These are phyloP conservation scores for Palythoa heliodiscus DNA, from an alignment of 92 coral and sea anemone genomes.

Conservation along the genomic window DNA sequence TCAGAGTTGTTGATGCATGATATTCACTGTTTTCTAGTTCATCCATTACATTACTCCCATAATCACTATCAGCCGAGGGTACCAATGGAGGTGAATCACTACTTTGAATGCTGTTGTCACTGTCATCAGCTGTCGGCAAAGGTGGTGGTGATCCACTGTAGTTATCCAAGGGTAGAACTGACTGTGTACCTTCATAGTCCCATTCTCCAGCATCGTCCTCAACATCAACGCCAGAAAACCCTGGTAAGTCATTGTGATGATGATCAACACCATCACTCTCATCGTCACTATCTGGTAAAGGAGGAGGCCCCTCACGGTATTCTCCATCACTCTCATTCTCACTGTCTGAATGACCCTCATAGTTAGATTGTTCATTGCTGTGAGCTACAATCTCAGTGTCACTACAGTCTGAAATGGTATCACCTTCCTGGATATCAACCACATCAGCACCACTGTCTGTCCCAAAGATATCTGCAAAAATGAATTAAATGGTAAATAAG, in stretches of 20 bases:
- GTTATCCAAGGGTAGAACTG: neutral
- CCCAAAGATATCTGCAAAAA: constrained; percentile 86
- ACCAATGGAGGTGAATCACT: constrained; percentile 14
- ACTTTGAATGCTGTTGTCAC: constrained; percentile 12
- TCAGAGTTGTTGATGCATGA: neutral
- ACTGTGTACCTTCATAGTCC: constrained; percentile 29
- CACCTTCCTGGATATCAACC: constrained; percentile 88
- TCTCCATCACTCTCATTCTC: constrained; percentile 65
- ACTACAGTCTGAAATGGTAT: constrained; percentile 83
- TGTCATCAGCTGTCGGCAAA: constrained; percentile 34
- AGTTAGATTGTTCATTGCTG: constrained; percentile 69
- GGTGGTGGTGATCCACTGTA: constrained; percentile 26
- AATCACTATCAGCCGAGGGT: constrained; percentile 30
- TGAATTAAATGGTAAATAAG: neutral
- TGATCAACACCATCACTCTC: constrained; percentile 59
- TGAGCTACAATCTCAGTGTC: constrained; percentile 92
- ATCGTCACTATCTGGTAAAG: constrained; percentile 70
- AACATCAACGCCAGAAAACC: constrained; percentile 18
- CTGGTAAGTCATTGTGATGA: constrained; percentile 40
- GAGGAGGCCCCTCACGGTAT: constrained; percentile 74
- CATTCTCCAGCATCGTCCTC: constrained; percentile 35
- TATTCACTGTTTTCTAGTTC: constrained; percentile 19
- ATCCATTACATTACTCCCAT: constrained; percentile 30
- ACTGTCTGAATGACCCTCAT: constrained; percentile 57
- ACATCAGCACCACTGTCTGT: constrained; percentile 60